Evolutionary conservation across 30 jellyfish, hydroid and myxozoan genomes (phyloP).

Genomic region (Aurelia aurita): DNA sequence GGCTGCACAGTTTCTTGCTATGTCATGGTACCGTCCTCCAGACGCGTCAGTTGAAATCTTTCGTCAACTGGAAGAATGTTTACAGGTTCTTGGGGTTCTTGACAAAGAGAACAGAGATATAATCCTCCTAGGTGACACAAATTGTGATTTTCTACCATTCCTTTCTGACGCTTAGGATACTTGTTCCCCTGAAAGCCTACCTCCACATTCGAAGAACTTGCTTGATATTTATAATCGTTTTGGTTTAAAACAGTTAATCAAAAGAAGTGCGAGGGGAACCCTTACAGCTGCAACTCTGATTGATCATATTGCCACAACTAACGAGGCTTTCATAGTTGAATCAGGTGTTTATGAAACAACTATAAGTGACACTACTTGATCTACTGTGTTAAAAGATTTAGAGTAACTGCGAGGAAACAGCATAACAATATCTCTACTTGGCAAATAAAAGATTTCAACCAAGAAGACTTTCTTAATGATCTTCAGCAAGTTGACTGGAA

Average conservation of each 20-base stretch:
- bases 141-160: not conserved
- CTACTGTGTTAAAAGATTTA: no score
- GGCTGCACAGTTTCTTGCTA: not conserved
- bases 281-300: not conserved
- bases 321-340: not conserved
- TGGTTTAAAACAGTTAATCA: not conserved
- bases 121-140: no score
- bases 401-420: not conserved
- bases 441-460: not conserved
- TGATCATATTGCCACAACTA: not conserved
- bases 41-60: not conserved
- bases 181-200: not conserved
- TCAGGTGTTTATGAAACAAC: not conserved
- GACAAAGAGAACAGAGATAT: no score
- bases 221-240: not conserved
- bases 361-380: no score
- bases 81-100: no score
- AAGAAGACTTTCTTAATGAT: no score
- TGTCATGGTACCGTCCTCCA: slow-evolving; percentile 1
- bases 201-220: not conserved
- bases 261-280: no score
- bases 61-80: no score
- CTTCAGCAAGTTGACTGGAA: not conserved
- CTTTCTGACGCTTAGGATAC: not conserved
- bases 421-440: not conserved